Conservation (phyloP, 2,888 invertebrate species). For the Euplagia quadripunctaria region DNA sequence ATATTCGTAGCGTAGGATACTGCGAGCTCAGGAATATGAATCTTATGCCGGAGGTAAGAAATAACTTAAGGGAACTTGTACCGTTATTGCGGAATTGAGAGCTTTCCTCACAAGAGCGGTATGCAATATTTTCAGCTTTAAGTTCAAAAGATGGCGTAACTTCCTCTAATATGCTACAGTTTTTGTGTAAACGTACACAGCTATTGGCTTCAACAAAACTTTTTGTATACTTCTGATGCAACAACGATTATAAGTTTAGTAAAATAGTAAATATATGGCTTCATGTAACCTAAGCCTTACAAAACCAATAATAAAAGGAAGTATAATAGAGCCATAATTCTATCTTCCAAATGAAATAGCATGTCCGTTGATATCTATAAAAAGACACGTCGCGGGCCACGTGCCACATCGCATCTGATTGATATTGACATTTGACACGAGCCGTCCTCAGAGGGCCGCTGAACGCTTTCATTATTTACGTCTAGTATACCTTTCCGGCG, state of each 20-base stretch:
- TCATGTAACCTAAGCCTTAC: not conserved
- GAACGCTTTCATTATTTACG: constrained; percentile 81
- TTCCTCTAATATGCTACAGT: not conserved
- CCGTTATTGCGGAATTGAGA: constrained; percentile 18
- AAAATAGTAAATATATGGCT: not conserved
- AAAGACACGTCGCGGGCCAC: constrained; percentile 47
- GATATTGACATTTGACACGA: constrained; percentile 73
- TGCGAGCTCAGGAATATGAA: constrained; percentile 26
- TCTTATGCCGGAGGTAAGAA: constrained; percentile 29
- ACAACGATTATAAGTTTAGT: not conserved
- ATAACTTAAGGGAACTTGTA: constrained; percentile 29
- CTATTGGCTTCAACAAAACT: not conserved
- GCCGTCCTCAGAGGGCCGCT: constrained; percentile 57
- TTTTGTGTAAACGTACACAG: not conserved
- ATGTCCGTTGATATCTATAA: constrained; percentile 41
- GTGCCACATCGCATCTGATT: constrained; percentile 59
- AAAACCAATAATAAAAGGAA: constrained; percentile 20
- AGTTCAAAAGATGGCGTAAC: constrained; percentile 19
- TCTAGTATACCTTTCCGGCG: constrained; percentile 70
- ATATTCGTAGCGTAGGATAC: constrained; percentile 16
- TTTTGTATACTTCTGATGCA: not conserved
- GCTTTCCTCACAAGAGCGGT: not conserved
- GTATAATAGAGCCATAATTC: constrained; percentile 28
- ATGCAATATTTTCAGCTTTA: constrained; percentile 17
- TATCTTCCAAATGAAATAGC: constrained; percentile 42